Evolutionary conservation across 2,113 vertebrate genomes (phyloP).

Genomic region (Amblyopsis rosae): DNA sequence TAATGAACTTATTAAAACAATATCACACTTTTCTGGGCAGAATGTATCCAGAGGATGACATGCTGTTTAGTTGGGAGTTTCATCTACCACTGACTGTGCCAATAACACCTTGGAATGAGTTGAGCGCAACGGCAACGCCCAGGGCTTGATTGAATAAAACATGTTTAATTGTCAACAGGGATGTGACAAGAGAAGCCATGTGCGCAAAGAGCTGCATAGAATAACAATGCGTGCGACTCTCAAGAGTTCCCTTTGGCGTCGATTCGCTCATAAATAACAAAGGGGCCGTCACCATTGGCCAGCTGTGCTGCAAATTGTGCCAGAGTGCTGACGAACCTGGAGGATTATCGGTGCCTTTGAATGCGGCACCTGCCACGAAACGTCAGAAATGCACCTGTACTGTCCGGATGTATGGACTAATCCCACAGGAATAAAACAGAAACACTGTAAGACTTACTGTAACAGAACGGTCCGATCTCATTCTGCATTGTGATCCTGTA

Average conservation of each 20-base stretch:
- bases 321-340: background rate
- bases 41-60: conserved; percentile 29
- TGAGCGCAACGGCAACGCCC: conserved; percentile 20
- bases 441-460: too few relatives aligned
- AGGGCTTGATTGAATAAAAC: conserved; percentile 71
- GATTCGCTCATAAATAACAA: conserved; percentile 53
- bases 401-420: background rate
- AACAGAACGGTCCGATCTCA: too few relatives aligned
- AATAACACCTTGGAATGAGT: conserved; percentile 47
- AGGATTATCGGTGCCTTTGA: background rate
- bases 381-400: background rate
- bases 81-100: conserved; percentile 70
- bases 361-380: background rate
- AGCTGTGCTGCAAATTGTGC: background rate
- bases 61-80: conserved; percentile 54
- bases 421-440: background rate
- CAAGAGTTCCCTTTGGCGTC: conserved; percentile 43
- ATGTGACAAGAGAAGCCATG: conserved; percentile 39
- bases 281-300: conserved; percentile 15
- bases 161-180: conserved; percentile 67
- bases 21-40: conserved; percentile 41
- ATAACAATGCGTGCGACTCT: conserved; percentile 41
- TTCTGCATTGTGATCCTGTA: too few relatives aligned
- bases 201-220: conserved; percentile 1
- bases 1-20: conserved; percentile 51